Conservation (phyloP, 2,888 invertebrate species). For the Priocnemis perturbator region DNA sequence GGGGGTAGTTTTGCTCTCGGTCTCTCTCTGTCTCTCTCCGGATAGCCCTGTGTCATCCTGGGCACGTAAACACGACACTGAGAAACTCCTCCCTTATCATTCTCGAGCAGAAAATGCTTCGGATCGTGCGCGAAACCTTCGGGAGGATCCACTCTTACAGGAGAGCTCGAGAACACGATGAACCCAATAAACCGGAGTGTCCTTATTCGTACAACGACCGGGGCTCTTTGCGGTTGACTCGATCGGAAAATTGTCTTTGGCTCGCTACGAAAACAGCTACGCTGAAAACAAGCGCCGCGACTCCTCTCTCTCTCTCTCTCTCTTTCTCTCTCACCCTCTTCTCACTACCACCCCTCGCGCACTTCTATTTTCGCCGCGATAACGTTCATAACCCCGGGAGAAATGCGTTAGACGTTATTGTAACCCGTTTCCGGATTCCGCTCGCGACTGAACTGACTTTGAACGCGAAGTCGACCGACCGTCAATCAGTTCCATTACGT, state of each 20-base stretch:
- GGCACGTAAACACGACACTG: slow-evolving; percentile 24
- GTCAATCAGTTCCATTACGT: too few species aligned
- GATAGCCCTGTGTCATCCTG: slow-evolving; percentile 21
- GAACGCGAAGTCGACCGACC: too few species aligned
- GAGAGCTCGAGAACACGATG: neutral
- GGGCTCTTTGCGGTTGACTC: neutral
- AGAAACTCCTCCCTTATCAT: slow-evolving; percentile 28
- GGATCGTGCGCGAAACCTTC: slow-evolving; percentile 5
- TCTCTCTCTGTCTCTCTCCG: slow-evolving; percentile 10
- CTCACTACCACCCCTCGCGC: neutral
- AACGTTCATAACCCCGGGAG: neutral
- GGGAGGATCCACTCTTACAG: slow-evolving; percentile 9
- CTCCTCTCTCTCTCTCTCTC: neutral
- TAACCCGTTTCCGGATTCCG: too few species aligned
- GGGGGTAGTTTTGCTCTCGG: slow-evolving; percentile 17
- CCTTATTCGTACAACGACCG: slow-evolving; percentile 4
- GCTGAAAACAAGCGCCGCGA: neutral
- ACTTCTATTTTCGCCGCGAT: neutral
- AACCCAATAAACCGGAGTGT: slow-evolving; percentile 9
- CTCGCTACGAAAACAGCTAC: neutral
- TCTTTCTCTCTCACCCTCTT: too few species aligned
- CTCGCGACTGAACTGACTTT: too few species aligned
- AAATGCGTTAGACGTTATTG: too few species aligned
- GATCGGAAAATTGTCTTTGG: slow-evolving; percentile 8
- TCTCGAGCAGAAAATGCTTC: slow-evolving; percentile 10